A percentile compares a stretch with the other conserved stretches of the same genome.
Evolutionary conservation across 35 echinoderm and acorn worm species (phyloP).

Genomic region (Chiridota heheva): DNA sequence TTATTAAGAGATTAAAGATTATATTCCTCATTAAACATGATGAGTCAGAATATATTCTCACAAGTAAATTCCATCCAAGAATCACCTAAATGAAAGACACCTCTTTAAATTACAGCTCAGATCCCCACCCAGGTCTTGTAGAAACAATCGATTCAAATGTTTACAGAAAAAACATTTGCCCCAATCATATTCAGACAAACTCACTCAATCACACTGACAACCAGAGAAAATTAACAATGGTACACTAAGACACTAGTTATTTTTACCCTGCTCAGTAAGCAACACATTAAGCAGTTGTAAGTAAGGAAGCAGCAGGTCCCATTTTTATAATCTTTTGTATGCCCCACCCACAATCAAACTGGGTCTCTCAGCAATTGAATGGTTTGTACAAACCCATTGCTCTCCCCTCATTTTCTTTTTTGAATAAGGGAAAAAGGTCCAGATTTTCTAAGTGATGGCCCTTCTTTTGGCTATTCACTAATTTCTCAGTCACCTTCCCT

Average conservation of each 20-base stretch:
- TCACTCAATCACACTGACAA: too few species aligned
- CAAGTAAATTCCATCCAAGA: too few species aligned
- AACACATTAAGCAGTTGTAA: background rate
- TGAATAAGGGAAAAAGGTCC: too few species aligned
- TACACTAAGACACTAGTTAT: background rate
- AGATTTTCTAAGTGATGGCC: too few species aligned
- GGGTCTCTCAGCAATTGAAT: too few species aligned
- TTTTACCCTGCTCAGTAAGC: background rate
- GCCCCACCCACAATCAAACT: background rate
- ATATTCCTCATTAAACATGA: background rate
- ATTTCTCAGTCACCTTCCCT: too few species aligned
- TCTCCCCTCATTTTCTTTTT: too few species aligned
- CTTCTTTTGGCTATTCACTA: too few species aligned
- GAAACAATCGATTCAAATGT: background rate
- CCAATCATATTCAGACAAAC: background rate
- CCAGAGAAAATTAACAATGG: too few species aligned
- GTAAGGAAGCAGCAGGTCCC: background rate
- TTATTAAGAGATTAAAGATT: background rate
- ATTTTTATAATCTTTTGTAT: background rate
- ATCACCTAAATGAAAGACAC: background rate
- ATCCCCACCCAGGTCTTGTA: background rate
- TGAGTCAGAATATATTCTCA: background rate
- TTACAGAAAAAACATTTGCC: background rate
- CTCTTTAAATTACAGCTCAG: background rate
- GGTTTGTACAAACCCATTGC: too few species aligned